Base-by-base conservation (phyloP, 2,888 invertebrate genomes). In the Xestia ashworthii region DNA sequence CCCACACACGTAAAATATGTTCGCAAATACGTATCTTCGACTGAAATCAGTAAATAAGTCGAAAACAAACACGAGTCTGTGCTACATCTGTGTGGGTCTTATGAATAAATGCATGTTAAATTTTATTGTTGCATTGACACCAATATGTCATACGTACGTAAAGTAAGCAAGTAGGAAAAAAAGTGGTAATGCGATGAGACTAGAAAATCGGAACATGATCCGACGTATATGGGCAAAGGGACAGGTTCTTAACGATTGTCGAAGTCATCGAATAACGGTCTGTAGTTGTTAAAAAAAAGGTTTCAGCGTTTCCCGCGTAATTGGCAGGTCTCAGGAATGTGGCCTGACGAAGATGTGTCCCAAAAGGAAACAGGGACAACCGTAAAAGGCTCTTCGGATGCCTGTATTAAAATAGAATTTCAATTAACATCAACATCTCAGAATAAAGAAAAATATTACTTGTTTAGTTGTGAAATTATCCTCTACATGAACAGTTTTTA, bases 61-160 rank as follows among this genome's bases (percentile, higher is more conserved):
- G 32, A 81, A 74, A 89, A 91, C 90, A 92, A 92, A 92, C 90
- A 86, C 83, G 88, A 91, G 87, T 79, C 60, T 78, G 74, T 69
- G 78, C 62, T 58, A 32, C 88, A 83, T 83, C 86, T 82, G 80
- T 81, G 75, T 60, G 86, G 78, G 66, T 38, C 90, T 93, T 91
- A 93, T 92, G 92, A 94, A 94, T 94, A 95, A 94, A 94, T 93
- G 88, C 90, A 94, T 92, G 92, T 94, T 85, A 93, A 95, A 93
- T 94, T 95, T 95, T 95, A 96, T 95, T 95, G 94, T 94, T 94
- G 92, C 94, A 94, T 94, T 95, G 96, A 95, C 96, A 96, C 95
- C 95, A 92, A 95, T 94, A 93, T 91, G 93, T 94, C 94, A 93
- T 89, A 86, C 87, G 85, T 87, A 87, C 86, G 92, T 91, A 91